These are phyloP conservation scores for Columbina picui DNA, from an alignment of 2,113 vertebrate genomes.

Conservation along the genomic window DNA sequence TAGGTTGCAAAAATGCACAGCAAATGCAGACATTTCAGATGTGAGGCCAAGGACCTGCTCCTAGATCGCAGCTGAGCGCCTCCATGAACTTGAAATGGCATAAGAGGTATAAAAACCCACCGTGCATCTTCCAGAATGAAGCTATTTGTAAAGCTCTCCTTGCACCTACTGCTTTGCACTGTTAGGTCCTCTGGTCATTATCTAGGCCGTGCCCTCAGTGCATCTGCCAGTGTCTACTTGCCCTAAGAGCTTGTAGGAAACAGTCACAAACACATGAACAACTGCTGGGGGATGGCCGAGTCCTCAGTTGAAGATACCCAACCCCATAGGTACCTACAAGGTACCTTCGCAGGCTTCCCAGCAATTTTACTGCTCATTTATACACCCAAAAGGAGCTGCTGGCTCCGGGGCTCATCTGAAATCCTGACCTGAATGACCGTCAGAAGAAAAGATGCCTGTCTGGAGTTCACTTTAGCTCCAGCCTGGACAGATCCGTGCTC, in stretches of 20 bases:
- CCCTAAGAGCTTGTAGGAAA: not conserved
- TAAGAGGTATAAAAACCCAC: not conserved
- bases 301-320: not conserved
- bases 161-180: not conserved
- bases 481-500: not conserved
- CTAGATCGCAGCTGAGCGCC: not conserved
- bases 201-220: not conserved
- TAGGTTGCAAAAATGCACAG: not conserved
- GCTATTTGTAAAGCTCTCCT: not conserved
- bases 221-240: not conserved
- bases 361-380: not conserved
- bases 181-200: not conserved
- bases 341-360: not conserved
- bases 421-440: rapidly evolving
- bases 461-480: not conserved
- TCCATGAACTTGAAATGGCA: not conserved
- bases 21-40: not conserved
- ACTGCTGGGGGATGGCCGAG: not conserved
- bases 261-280: not conserved
- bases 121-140: rapidly evolving
- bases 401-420: not conserved
- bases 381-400: not conserved
- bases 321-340: not conserved
- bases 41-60: not conserved
- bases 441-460: not conserved